Conservation (phyloP, 92 coral and sea anemone species). For the Palythoa heliodiscus region DNA sequence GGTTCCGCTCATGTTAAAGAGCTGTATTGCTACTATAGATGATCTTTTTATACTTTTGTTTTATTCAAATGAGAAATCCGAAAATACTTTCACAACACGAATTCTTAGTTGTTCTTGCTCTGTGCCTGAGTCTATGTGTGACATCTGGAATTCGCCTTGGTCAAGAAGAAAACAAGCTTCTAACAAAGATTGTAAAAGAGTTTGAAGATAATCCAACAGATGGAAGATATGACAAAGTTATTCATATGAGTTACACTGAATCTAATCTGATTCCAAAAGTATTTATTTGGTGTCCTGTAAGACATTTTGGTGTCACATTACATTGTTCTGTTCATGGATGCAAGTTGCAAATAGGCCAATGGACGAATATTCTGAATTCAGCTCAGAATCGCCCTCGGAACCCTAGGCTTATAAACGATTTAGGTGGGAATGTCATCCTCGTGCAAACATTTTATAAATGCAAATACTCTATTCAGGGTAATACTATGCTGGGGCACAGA, state of each 20-base stretch:
- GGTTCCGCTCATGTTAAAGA: background rate
- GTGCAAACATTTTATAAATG: constrained; percentile 43
- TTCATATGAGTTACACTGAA: background rate
- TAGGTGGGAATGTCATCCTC: constrained; percentile 38
- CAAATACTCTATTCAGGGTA: constrained; percentile 3
- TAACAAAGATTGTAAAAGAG: constrained; percentile 35
- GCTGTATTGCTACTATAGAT: background rate
- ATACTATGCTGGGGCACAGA: constrained; percentile 37
- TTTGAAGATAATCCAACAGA: constrained; percentile 35
- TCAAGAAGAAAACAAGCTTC: constrained; percentile 15
- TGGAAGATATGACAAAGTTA: constrained; percentile 35
- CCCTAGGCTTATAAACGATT: constrained; percentile 47
- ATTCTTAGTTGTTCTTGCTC: background rate
- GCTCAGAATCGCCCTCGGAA: background rate
- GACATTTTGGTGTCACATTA: constrained; percentile 15
- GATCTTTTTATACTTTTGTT: background rate
- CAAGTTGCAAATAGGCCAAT: constrained; percentile 27
- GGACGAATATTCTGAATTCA: constrained; percentile 36
- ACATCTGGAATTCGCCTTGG: constrained; percentile 12
- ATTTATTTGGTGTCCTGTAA: constrained; percentile 40
- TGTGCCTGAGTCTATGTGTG: background rate
- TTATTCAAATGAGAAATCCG: background rate
- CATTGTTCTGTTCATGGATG: constrained; percentile 18
- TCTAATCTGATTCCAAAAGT: constrained; percentile 10
- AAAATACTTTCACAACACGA: background rate